A percentile compares a stretch with the other conserved stretches of the same genome.
phyloP scores from a whole-genome alignment of 2,113 vertebrate species.

The Nanorana parkeri region DNA sequence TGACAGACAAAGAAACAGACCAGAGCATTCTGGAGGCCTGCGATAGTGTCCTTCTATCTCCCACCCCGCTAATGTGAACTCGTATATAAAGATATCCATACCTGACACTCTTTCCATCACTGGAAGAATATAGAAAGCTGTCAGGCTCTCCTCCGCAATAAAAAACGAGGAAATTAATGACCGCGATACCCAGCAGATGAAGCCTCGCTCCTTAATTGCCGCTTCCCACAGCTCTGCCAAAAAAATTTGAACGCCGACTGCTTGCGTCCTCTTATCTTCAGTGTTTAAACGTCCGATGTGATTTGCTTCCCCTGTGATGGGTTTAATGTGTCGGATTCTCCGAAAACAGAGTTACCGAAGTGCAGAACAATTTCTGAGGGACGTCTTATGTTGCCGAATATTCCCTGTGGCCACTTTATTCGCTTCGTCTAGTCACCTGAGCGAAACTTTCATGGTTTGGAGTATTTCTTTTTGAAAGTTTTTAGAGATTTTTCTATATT shows the following conservation, averaged over 20 bases:
- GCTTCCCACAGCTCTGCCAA: background rate
- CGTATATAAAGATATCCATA: conserved; percentile 5
- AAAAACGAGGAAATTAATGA: background rate
- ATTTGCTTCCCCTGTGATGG: background rate
- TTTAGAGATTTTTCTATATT: too few species aligned
- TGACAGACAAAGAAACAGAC: conserved; percentile 12
- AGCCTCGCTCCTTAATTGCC: conserved; percentile 8
- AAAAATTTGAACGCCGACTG: background rate
- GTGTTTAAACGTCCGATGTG: background rate
- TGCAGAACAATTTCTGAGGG: too few species aligned
- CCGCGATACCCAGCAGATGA: background rate
- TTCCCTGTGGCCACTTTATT: too few species aligned
- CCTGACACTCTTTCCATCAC: conserved; percentile 31
- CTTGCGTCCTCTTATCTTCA: background rate
- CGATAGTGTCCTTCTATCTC: conserved; percentile 27
- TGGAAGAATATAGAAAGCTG: background rate
- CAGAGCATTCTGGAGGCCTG: background rate
- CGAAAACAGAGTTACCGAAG: too few species aligned
- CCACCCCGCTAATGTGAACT: background rate
- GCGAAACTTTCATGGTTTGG: too few species aligned
- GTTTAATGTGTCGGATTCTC: conserved; percentile 49
- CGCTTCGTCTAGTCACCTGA: too few species aligned
- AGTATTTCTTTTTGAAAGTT: too few species aligned
- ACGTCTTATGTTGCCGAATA: too few species aligned
- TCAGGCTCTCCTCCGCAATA: background rate